These are phyloP conservation scores for Patella vulgata DNA, from an alignment of 1,140 invertebrate species.

Conservation along the genomic window DNA sequence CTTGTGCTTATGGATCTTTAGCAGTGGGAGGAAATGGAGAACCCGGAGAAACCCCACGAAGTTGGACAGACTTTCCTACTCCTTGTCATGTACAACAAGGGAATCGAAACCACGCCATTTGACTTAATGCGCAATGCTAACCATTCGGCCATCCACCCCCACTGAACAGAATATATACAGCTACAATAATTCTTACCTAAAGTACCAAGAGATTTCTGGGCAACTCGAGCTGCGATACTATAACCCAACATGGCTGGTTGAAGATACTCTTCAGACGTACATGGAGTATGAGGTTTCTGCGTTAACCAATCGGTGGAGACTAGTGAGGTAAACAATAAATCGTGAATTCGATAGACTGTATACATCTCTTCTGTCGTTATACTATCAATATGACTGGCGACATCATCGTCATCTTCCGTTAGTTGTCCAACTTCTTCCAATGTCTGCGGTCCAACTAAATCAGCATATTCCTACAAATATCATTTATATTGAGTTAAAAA, in stretches of 20 bases:
- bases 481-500: neutral
- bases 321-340: constrained; percentile 43
- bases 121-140: too few relatives aligned
- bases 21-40: too few relatives aligned
- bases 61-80: too few relatives aligned
- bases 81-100: too few relatives aligned
- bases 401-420: constrained; percentile 23
- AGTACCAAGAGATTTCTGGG: constrained; percentile 18
- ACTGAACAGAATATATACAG: too few relatives aligned
- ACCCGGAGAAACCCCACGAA: too few relatives aligned
- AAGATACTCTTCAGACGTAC: constrained; percentile 28
- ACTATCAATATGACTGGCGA: constrained; percentile 23
- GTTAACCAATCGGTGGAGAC: constrained; percentile 50
- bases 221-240: constrained; percentile 37
- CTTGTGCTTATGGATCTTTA: too few relatives aligned
- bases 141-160: too few relatives aligned
- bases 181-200: constrained; percentile 41
- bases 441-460: constrained; percentile 49
- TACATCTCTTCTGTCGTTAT: constrained; percentile 58
- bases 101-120: too few relatives aligned
- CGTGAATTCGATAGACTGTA: constrained; percentile 50
- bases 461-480: constrained; percentile 60
- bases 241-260: constrained; percentile 44
- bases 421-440: constrained; percentile 35
- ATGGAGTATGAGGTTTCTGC: constrained; percentile 2